Conservation (phyloP, 2,113 vertebrate species). For the Clinocottus analis region DNA sequence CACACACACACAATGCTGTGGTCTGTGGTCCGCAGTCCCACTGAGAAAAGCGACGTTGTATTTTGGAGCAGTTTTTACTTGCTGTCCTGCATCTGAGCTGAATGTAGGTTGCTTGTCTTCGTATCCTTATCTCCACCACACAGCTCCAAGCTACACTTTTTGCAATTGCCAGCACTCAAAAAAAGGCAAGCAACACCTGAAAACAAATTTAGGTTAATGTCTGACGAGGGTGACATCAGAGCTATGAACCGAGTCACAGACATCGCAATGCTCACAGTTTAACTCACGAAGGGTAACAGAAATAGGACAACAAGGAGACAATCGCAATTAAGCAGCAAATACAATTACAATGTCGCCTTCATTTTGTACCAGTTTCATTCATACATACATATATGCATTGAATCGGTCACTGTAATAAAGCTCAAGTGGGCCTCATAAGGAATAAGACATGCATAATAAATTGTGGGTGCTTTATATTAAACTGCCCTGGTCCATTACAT, state of each 20-base stretch:
- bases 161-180: conserved; percentile 24
- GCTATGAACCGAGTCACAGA: conserved; percentile 1
- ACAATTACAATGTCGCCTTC: background rate
- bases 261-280: background rate
- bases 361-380: conserved; percentile 4
- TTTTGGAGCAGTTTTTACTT: conserved; percentile 27
- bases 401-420: conserved; percentile 24
- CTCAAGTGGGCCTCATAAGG: conserved; percentile 19
- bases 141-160: conserved; percentile 45
- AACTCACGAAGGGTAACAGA: background rate
- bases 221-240: conserved; percentile 12
- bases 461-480: conserved; percentile 29
- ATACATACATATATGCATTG: background rate
- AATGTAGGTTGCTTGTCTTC: conserved; percentile 34
- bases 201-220: conserved; percentile 48
- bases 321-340: conserved; percentile 17
- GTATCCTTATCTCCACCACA: conserved; percentile 53
- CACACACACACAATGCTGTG: background rate
- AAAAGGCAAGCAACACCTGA: conserved; percentile 28
- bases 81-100: conserved; percentile 2
- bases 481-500: conserved; percentile 37
- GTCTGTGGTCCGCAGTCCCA: conserved; percentile 6
- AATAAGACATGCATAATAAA: conserved; percentile 37
- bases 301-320: conserved; percentile 1
- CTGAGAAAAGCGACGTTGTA: conserved; percentile 31